Conservation (phyloP, 2,113 vertebrate genomes). For the Sciurus niger region DNA sequence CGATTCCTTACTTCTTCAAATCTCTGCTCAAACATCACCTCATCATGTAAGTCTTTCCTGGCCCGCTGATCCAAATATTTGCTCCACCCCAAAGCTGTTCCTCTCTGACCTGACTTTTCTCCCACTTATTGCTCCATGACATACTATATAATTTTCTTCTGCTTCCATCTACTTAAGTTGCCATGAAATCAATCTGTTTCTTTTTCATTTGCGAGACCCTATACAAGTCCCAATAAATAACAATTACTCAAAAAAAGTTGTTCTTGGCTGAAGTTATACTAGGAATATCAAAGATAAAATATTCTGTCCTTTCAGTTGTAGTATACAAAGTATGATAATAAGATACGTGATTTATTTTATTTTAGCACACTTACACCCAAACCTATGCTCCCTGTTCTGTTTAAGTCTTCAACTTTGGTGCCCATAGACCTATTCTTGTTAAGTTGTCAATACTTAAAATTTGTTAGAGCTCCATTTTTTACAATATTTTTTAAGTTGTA, state of each 20-base stretch:
- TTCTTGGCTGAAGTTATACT: not conserved
- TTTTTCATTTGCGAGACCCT: not conserved
- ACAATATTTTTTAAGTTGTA: too few species aligned
- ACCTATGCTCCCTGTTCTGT: not conserved
- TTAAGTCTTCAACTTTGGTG: not conserved
- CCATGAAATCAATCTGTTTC: not conserved
- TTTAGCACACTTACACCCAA: not conserved
- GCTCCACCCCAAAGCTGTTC: not conserved
- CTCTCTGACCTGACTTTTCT: not conserved
- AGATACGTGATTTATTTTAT: not conserved
- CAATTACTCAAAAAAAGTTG: not conserved
- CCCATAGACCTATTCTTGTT: not conserved
- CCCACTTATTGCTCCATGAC: not conserved
- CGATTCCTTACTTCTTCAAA: not conserved
- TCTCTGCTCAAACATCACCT: not conserved
- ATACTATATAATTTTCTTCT: not conserved
- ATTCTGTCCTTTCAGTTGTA: constrained; percentile 16
- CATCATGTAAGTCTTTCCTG: not conserved
- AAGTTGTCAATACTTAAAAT: not conserved
- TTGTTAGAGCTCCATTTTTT: not conserved
- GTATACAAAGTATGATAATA: not conserved
- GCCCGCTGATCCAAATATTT: not conserved
- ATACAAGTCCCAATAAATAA: not conserved
- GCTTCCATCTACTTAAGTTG: not conserved
- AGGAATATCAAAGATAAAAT: not conserved